Base-by-base conservation (phyloP, 2,888 invertebrate genomes). In the Cremastinae sp. region DNA sequence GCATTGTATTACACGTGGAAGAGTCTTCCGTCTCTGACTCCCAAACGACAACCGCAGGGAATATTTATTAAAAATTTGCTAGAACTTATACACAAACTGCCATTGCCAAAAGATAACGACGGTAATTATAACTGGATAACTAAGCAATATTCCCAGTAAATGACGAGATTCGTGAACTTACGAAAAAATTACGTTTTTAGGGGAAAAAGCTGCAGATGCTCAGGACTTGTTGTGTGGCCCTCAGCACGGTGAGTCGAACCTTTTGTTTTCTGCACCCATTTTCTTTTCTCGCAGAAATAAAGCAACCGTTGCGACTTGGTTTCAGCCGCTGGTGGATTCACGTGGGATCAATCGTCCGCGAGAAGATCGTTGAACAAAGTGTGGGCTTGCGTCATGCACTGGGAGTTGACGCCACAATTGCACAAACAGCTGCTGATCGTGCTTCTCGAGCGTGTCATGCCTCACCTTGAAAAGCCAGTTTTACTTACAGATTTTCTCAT, bases 401-500 rank as follows among this genome's bases (percentile, higher is more conserved):
- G 94, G 94, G 92, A 94, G 80, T 91, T 95, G 80, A 92, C 94
- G 22, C 85, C 92, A 2, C 92, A 93, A 1, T 83, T 92, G 53
- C 96, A 96, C 85, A 95, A 95, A 70, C 94, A 95, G 82, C 92
- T 97, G 65, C 91, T 98, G 47, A 91, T 96, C 77, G 92, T 96
- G 65, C 91, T 98, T 9, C 92, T 97, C 61, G 97, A 97, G 88
- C 92, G 95, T 66, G 93, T 97, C 22, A 92, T 98, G 91, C 93
- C 94, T 14, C 93, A 96, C 89, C 92, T 98, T 80, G 92, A 93
- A 43, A 94, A 94, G 83, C 97, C 98, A 8, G 91, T 97, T 66
- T 91, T 96, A 75, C 92, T 98, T 82, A 96, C 97, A 1, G 98
- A 98, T 88, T 97, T 97, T 91, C 92, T 98, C 18, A 96, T 97